Conservation (phyloP, 2,888 invertebrate species). For the Oscheius sp. region DNA sequence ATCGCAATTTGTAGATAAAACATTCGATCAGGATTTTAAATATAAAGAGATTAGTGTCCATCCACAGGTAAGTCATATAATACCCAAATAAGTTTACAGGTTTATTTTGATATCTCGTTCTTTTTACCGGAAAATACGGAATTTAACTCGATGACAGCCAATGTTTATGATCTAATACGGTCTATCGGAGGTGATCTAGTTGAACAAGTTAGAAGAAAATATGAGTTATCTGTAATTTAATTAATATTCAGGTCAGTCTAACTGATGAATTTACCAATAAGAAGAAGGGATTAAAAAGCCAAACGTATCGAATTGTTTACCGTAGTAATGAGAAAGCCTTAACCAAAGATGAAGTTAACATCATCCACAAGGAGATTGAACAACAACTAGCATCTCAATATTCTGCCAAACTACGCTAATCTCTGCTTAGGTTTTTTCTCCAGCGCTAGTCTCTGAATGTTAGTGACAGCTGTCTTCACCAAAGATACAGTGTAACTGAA, state of each 20-base stretch:
- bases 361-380: slow-evolving; percentile 63
- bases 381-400: slow-evolving; percentile 45
- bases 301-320: slow-evolving; percentile 88
- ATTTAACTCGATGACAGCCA: slow-evolving; percentile 67
- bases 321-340: slow-evolving; percentile 89
- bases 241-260: slow-evolving; percentile 49
- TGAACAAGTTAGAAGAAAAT: slow-evolving; percentile 80
- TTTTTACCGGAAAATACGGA: slow-evolving; percentile 80
- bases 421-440: too few relatives aligned
- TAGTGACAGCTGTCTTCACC: too few relatives aligned
- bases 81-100: slow-evolving; percentile 32
- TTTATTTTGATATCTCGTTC: slow-evolving; percentile 84
- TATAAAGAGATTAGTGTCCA: slow-evolving; percentile 64
- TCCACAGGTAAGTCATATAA: slow-evolving; percentile 53
- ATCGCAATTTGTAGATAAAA: slow-evolving; percentile 83
- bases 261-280: slow-evolving; percentile 87
- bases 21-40: slow-evolving; percentile 75
- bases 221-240: neutral
- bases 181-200: slow-evolving; percentile 88
- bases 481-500: too few relatives aligned
- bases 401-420: slow-evolving; percentile 45
- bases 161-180: slow-evolving; percentile 86
- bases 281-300: slow-evolving; percentile 82
- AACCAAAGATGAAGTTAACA: slow-evolving; percentile 79
- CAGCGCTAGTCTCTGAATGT: too few relatives aligned